Evolutionary conservation across 2,888 invertebrate genomes (phyloP).

Genomic region (Pocota personata): DNA sequence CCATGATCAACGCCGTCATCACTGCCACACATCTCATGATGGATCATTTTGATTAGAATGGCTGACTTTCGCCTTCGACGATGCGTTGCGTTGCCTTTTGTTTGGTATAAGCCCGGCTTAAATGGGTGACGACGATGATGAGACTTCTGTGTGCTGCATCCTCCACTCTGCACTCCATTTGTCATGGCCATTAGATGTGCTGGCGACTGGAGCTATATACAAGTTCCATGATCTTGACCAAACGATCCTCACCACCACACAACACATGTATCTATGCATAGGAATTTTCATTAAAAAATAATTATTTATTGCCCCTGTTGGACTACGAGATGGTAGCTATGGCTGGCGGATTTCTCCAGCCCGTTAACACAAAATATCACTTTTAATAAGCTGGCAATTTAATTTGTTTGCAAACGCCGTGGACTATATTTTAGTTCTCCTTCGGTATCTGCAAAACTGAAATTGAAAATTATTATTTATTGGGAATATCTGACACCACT

Average conservation of each 20-base stretch:
- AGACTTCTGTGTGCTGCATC: constrained; percentile 50
- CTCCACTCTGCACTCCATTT: constrained; percentile 59
- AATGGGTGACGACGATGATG: constrained; percentile 40
- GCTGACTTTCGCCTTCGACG: constrained; percentile 70
- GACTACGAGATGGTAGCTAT: not conserved
- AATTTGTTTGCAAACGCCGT: constrained; percentile 71
- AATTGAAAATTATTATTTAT: constrained; percentile 72
- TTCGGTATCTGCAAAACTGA: constrained; percentile 29
- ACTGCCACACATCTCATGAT: constrained; percentile 68
- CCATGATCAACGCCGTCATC: constrained; percentile 35
- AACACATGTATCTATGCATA: constrained; percentile 7
- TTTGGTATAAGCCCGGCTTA: constrained; percentile 37
- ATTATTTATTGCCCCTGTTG: constrained; percentile 60
- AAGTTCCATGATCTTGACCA: constrained; percentile 49
- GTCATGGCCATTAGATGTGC: constrained; percentile 66
- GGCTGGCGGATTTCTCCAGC: constrained; percentile 26
- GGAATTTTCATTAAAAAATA: constrained; percentile 71
- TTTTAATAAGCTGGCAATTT: constrained; percentile 71
- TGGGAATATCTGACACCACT: constrained; percentile 53
- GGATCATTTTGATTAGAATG: constrained; percentile 69
- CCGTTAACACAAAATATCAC: constrained; percentile 71
- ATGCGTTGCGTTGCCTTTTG: constrained; percentile 59
- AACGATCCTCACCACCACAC: constrained; percentile 37
- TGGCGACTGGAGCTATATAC: constrained; percentile 4
- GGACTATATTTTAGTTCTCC: constrained; percentile 60